phyloP scores from a whole-genome alignment of 2,888 invertebrate species.

The Amphiduros pacificus region DNA sequence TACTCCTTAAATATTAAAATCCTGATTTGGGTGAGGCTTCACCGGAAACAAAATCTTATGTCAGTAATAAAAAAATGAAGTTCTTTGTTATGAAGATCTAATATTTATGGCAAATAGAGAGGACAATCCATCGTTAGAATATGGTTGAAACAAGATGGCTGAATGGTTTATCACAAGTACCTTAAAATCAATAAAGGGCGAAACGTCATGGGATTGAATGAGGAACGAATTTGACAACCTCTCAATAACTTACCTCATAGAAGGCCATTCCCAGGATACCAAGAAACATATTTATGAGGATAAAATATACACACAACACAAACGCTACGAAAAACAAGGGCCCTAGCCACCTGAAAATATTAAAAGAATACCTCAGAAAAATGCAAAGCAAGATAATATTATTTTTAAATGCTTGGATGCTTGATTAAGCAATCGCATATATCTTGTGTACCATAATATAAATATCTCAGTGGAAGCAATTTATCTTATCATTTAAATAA shows the following conservation, averaged over 20 bases:
- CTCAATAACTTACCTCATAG: conserved; percentile 13
- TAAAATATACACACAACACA: conserved; percentile 28
- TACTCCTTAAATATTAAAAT: too few species aligned
- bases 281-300: conserved; percentile 35
- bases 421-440: not conserved
- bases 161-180: not conserved
- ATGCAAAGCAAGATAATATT: not conserved
- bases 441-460: too few species aligned
- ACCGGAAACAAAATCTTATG: too few species aligned
- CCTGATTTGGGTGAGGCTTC: too few species aligned
- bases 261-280: conserved; percentile 25
- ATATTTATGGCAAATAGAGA: too few species aligned
- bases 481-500: too few species aligned
- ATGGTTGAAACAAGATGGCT: not conserved
- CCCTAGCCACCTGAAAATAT: conserved; percentile 18
- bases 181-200: too few species aligned
- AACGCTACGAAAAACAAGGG: conserved; percentile 25
- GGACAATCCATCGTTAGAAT: too few species aligned
- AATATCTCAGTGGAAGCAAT: too few species aligned
- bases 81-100: too few species aligned
- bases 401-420: not conserved
- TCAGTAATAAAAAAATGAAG: too few species aligned
- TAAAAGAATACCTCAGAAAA: not conserved
- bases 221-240: not conserved
- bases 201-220: too few species aligned